phyloP scores from a whole-genome alignment of 2,888 invertebrate species.

The Cotesia congregata region DNA sequence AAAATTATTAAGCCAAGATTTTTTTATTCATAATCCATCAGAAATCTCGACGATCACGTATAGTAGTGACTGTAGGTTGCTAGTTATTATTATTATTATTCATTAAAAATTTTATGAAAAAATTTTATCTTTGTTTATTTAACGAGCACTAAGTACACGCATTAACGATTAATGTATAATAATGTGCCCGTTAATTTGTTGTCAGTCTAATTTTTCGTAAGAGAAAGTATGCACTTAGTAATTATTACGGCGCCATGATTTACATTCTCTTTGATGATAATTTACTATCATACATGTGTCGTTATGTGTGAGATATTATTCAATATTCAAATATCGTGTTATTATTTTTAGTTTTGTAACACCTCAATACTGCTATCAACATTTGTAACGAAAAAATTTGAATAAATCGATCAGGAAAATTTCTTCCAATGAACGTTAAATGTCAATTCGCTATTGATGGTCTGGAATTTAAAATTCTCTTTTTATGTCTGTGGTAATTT shows the following conservation, averaged over 20 bases:
- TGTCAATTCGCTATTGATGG: too few species aligned
- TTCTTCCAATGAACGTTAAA: too few species aligned
- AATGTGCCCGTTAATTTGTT: neutral
- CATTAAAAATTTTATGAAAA: neutral
- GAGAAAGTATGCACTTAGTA: neutral
- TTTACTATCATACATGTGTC: neutral
- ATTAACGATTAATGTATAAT: neutral
- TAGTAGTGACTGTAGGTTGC: too few species aligned
- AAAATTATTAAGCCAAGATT: too few species aligned
- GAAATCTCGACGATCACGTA: too few species aligned
- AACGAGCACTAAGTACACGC: neutral
- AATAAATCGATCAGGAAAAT: too few species aligned
- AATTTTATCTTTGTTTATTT: neutral
- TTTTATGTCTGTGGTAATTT: too few species aligned
- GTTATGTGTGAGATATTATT: neutral
- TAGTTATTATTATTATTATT: too few species aligned
- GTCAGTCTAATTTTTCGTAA: neutral
- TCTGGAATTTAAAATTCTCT: too few species aligned
- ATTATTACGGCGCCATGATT: constrained; percentile 1
- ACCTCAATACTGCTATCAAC: too few species aligned
- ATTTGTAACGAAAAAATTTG: too few species aligned
- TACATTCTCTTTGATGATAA: neutral
- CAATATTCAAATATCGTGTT: neutral
- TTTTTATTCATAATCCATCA: too few species aligned
- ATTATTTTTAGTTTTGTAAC: neutral